These are phyloP conservation scores for Lateolabrax maculatus DNA, from an alignment of 2,797 vertebrate species.

Conservation along the genomic window DNA sequence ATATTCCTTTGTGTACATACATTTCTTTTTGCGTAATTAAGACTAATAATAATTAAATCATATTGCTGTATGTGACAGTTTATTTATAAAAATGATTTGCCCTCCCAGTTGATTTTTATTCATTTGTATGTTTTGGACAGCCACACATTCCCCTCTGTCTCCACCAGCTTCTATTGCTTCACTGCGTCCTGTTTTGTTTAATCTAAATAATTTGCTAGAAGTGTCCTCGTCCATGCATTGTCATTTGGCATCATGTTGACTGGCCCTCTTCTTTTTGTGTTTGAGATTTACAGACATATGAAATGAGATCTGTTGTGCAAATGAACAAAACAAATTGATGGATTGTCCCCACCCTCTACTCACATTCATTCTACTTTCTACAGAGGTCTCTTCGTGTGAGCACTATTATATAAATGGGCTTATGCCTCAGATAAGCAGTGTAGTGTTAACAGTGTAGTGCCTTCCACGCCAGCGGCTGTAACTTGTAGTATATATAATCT, in stretches of 20 bases:
- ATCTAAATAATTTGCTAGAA: slow-evolving; percentile 36
- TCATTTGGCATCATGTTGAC: slow-evolving; percentile 6
- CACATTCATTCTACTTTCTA: slow-evolving; percentile 44
- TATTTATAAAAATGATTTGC: background rate
- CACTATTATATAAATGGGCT: slow-evolving; percentile 13
- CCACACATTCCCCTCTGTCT: background rate
- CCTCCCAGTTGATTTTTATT: background rate
- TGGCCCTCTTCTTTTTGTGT: slow-evolving; percentile 26
- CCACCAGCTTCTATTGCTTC: slow-evolving; percentile 4
- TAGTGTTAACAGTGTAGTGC: slow-evolving; percentile 2
- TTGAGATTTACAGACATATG: slow-evolving; percentile 35
- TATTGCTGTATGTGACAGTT: background rate
- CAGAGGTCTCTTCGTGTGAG: slow-evolving; percentile 35
- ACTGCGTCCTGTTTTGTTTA: slow-evolving; percentile 21
- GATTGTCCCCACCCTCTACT: slow-evolving; percentile 35
- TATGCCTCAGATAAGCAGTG: slow-evolving; percentile 31
- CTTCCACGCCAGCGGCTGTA: slow-evolving; percentile 27
- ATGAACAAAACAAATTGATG: slow-evolving; percentile 61
- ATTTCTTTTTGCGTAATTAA: background rate
- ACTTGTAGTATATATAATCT: slow-evolving; percentile 43
- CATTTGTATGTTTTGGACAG: background rate
- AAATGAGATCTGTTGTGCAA: slow-evolving; percentile 50
- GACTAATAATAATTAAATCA: too few species aligned
- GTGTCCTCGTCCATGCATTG: slow-evolving; percentile 10
- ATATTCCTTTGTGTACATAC: background rate